phyloP scores from a whole-genome alignment of 2,797 vertebrate genomes.

The Falco rusticolus region DNA sequence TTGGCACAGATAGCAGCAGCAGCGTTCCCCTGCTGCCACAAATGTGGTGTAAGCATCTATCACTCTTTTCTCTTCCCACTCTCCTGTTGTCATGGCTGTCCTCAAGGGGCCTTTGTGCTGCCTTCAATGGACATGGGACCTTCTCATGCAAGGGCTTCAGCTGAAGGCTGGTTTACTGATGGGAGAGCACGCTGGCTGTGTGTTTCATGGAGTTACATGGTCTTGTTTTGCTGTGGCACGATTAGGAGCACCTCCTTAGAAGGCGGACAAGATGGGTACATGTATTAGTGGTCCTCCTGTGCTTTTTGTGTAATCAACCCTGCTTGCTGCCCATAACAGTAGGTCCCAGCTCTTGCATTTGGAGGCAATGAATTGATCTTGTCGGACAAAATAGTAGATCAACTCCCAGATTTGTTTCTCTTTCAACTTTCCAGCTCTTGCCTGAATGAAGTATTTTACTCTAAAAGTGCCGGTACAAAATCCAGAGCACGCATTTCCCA shows the following conservation, averaged over 20 bases:
- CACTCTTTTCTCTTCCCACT: not conserved
- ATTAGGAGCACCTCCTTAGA: not conserved
- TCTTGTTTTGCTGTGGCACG: not conserved
- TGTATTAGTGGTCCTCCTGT: not conserved
- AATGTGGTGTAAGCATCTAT: fast-evolving
- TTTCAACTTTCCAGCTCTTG: not conserved
- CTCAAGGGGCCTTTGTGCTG: not conserved
- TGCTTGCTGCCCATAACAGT: not conserved
- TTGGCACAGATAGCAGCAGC: not conserved
- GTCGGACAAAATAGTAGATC: fast-evolving
- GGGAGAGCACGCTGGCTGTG: not conserved
- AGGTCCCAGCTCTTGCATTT: not conserved
- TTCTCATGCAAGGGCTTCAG: not conserved
- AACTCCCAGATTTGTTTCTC: not conserved
- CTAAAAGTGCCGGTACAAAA: not conserved
- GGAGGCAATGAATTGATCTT: not conserved
- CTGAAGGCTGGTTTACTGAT: not conserved
- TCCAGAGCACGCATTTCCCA: not conserved
- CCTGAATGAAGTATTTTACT: not conserved
- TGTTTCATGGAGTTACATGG: not conserved
- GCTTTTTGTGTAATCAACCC: not conserved
- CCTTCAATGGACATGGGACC: not conserved
- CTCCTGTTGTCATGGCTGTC: not conserved
- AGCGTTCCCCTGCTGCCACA: not conserved
- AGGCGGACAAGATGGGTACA: fast-evolving